These are phyloP conservation scores for Heliconius hortense DNA, from an alignment of 2,888 invertebrate genomes.

Conservation along the genomic window DNA sequence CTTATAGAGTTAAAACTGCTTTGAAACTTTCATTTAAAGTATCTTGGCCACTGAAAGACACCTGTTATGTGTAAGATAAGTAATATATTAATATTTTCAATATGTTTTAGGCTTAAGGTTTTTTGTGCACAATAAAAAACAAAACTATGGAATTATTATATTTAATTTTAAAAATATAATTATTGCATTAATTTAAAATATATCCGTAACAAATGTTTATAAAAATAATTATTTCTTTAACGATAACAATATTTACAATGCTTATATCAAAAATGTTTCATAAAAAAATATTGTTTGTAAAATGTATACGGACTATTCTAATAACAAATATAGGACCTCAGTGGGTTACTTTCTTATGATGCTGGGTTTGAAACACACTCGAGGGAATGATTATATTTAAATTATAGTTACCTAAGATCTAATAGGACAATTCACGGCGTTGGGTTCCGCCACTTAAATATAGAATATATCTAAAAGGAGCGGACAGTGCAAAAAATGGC, in stretches of 20 bases:
- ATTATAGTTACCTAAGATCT: background rate
- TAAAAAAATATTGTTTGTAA: background rate
- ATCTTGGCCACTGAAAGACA: too few species aligned
- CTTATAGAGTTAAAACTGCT: too few species aligned
- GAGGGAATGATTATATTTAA: background rate
- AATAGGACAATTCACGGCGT: background rate
- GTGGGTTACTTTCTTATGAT: background rate
- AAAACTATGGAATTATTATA: constrained; percentile 51
- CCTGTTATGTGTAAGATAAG: too few species aligned
- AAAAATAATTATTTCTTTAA: constrained; percentile 44
- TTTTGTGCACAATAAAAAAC: constrained; percentile 9
- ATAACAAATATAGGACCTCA: background rate
- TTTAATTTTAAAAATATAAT: constrained; percentile 54
- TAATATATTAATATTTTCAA: background rate
- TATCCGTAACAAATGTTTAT: constrained; percentile 49
- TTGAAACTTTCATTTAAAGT: too few species aligned
- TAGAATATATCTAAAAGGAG: background rate
- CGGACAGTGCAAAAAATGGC: background rate
- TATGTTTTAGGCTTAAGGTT: background rate
- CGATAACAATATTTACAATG: constrained; percentile 26
- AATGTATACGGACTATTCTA: background rate
- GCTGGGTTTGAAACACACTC: background rate
- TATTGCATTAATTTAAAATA: constrained; percentile 58
- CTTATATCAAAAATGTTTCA: background rate
- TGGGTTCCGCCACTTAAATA: background rate